Conservation (phyloP, 2,113 vertebrate species). For the Plectropomus leopardus region DNA sequence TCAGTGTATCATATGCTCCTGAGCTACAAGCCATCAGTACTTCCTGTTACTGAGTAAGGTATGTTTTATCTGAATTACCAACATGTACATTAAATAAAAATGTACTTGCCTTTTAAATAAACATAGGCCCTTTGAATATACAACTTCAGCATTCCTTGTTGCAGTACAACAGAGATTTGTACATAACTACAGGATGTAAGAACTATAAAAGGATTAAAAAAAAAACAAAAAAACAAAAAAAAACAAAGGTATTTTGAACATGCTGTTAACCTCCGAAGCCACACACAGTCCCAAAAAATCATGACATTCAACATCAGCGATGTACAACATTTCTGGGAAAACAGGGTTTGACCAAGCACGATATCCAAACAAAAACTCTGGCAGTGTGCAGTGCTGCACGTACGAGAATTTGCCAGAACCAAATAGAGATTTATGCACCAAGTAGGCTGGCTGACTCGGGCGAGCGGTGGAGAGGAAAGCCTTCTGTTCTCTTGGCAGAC, state of each 20-base stretch:
- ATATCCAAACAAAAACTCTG: slow-evolving; percentile 62
- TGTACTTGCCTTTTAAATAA: not conserved
- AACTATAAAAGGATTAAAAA: slow-evolving; percentile 45
- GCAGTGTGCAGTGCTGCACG: slow-evolving; percentile 12
- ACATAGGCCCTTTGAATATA: not conserved
- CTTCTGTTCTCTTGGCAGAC: slow-evolving; percentile 63
- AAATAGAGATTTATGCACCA: slow-evolving; percentile 57
- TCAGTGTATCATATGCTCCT: slow-evolving; percentile 22
- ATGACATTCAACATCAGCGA: slow-evolving; percentile 53
- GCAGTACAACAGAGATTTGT: slow-evolving; percentile 24
- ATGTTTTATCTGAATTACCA: slow-evolving; percentile 39
- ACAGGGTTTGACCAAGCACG: slow-evolving; percentile 62
- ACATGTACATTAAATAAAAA: slow-evolving; percentile 15
- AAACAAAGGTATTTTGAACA: slow-evolving; percentile 55
- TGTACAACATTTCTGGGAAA: slow-evolving; percentile 68
- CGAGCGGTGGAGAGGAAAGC: slow-evolving; percentile 60
- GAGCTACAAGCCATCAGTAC: slow-evolving; percentile 14
- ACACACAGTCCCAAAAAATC: slow-evolving; percentile 41
- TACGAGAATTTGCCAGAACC: slow-evolving; percentile 43
- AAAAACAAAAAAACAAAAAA: not conserved
- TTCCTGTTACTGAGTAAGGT: slow-evolving; percentile 12
- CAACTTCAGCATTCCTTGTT: not conserved
- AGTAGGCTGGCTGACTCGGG: slow-evolving; percentile 30
- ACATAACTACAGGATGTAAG: slow-evolving; percentile 47
- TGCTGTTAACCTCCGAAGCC: slow-evolving; percentile 52